These are phyloP conservation scores for Dascillus cervinus DNA, from an alignment of 2,888 invertebrate genomes.

Conservation along the genomic window DNA sequence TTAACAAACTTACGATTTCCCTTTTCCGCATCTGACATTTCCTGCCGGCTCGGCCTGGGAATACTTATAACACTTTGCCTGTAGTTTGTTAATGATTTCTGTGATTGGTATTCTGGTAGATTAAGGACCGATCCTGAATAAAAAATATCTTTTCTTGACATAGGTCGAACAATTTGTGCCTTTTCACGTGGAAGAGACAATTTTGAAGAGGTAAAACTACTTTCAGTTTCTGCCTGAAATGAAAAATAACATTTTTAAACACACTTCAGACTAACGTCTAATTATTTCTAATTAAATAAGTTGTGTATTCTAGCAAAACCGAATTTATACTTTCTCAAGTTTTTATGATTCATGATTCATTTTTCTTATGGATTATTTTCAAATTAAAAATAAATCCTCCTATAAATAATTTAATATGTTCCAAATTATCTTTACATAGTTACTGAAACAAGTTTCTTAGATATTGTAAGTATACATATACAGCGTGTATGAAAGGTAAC, in stretches of 20 bases:
- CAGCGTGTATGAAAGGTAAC: too few relatives aligned
- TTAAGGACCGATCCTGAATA: slow-evolving; percentile 93
- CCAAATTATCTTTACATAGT: too few relatives aligned
- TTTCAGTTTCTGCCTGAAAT: slow-evolving; percentile 65
- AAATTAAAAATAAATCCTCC: too few relatives aligned
- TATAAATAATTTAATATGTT: too few relatives aligned
- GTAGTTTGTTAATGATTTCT: slow-evolving; percentile 83
- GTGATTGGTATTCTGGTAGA: slow-evolving; percentile 87
- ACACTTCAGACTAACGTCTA: too few relatives aligned
- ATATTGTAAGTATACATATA: not conserved
- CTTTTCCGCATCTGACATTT: slow-evolving; percentile 58
- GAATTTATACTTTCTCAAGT: too few relatives aligned
- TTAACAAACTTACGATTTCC: slow-evolving; percentile 54
- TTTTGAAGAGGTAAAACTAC: slow-evolving; percentile 62
- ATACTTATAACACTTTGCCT: slow-evolving; percentile 86
- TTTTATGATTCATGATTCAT: too few relatives aligned
- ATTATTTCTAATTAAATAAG: too few relatives aligned
- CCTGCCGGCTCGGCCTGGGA: slow-evolving; percentile 58
- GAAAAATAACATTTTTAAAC: too few relatives aligned
- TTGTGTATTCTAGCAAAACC: too few relatives aligned
- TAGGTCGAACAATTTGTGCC: slow-evolving; percentile 72
- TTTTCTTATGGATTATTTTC: too few relatives aligned
- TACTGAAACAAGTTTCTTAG: not conserved
- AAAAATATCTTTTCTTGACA: slow-evolving; percentile 95
- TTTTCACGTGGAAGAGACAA: slow-evolving; percentile 49